Conservation (phyloP, 2,888 invertebrate genomes). For the Trissoscelio sp. region DNA sequence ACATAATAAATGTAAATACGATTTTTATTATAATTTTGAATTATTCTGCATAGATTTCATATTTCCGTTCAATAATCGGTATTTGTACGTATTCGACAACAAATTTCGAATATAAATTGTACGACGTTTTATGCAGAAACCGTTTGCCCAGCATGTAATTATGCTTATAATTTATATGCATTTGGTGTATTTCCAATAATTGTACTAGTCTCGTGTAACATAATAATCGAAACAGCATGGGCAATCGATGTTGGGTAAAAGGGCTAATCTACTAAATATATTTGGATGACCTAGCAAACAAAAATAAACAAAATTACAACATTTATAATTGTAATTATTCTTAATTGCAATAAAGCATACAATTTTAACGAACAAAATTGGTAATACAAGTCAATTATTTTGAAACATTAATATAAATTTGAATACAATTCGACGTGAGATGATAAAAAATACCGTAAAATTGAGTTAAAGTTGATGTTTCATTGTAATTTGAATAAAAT, state of each 20-base stretch:
- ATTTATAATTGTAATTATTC: not conserved
- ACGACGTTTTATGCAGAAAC: not conserved
- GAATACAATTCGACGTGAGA: no score
- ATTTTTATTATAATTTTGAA: not conserved
- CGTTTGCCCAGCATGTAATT: slow-evolving; percentile 17
- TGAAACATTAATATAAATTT: no score
- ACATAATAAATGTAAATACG: not conserved
- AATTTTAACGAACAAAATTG: no score
- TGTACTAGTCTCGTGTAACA: slow-evolving; percentile 5
- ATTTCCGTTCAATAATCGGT: not conserved
- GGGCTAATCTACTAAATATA: slow-evolving; percentile 15
- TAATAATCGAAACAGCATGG: slow-evolving; percentile 5
- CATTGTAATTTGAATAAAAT: no score
- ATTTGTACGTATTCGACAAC: slow-evolving; percentile 11
- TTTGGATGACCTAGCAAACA: not conserved
- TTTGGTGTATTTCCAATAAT: slow-evolving; percentile 25
- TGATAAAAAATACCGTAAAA: no score
- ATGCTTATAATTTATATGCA: slow-evolving; percentile 26
- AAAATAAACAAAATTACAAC: not conserved
- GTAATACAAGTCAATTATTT: no score
- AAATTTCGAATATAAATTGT: not conserved
- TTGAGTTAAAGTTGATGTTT: no score
- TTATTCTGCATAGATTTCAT: not conserved
- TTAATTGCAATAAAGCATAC: no score
- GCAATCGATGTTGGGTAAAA: slow-evolving; percentile 11